Conservation (phyloP, 2,797 vertebrate genomes). For the Acanthurus leucopareius region DNA sequence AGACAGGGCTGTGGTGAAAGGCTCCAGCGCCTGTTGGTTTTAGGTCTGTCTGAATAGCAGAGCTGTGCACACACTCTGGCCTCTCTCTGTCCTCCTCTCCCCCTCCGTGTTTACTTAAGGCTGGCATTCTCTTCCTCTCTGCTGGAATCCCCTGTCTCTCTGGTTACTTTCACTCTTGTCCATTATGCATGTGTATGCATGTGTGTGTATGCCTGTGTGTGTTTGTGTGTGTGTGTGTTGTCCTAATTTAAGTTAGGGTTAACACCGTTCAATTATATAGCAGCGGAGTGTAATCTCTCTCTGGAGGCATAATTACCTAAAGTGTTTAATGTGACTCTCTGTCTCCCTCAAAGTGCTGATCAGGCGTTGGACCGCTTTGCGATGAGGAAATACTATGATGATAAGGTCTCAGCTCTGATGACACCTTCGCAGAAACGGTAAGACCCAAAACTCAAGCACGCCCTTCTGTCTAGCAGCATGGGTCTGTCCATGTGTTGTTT, state of each 20-base stretch:
- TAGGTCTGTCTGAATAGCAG: conserved; percentile 80
- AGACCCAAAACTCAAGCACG: conserved; percentile 62
- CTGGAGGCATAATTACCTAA: conserved; percentile 72
- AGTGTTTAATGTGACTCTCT: conserved; percentile 68
- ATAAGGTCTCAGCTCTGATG: conserved; percentile 95
- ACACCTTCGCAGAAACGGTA: conserved; percentile 97
- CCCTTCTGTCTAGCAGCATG: conserved; percentile 41
- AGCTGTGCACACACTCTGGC: conserved; percentile 80
- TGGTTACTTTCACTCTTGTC: conserved; percentile 76
- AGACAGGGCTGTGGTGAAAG: conserved; percentile 70
- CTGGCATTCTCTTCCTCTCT: conserved; percentile 83
- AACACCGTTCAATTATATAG: conserved; percentile 68
- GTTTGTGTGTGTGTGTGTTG: conserved; percentile 33
- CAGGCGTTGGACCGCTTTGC: conserved; percentile 97
- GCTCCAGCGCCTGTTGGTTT: conserved; percentile 80
- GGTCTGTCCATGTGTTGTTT: conserved; percentile 25
- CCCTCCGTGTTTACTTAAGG: conserved; percentile 82
- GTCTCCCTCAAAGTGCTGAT: conserved; percentile 89
- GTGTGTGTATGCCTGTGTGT: conserved; percentile 49
- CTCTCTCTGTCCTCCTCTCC: conserved; percentile 74
- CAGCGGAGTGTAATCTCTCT: conserved; percentile 61
- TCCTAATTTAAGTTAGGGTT: conserved; percentile 67
- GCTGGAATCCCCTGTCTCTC: conserved; percentile 80
- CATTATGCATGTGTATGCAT: conserved; percentile 57
- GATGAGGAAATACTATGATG: conserved; percentile 98